These are phyloP conservation scores for Acrobasis suavella DNA, from an alignment of 2,888 invertebrate species.

Conservation along the genomic window DNA sequence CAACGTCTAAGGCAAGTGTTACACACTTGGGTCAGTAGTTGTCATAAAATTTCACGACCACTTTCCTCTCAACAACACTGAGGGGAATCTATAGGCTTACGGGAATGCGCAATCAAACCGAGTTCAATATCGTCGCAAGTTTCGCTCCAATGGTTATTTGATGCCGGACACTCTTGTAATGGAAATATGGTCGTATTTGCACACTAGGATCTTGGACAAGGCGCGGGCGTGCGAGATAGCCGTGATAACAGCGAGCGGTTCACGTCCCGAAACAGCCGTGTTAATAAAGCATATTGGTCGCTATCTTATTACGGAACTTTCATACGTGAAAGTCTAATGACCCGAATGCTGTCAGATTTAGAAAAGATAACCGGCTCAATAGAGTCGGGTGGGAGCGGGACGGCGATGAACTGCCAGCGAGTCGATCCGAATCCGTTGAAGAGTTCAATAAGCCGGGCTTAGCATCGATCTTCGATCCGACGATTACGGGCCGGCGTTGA, in stretches of 20 bases:
- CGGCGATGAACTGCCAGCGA: constrained; percentile 59
- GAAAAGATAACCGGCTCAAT: constrained; percentile 60
- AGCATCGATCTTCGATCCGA: constrained; percentile 78
- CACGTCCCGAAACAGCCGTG: constrained; percentile 41
- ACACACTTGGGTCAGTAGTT: constrained; percentile 63
- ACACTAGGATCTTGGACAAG: constrained; percentile 39
- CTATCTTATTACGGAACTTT: constrained; percentile 44
- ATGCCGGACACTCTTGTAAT: constrained; percentile 43
- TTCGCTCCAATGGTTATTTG: constrained; percentile 39
- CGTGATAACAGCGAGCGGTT: constrained; percentile 37
- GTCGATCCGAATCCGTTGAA: constrained; percentile 65
- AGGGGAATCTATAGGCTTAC: constrained; percentile 46
- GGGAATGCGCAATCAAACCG: constrained; percentile 40
- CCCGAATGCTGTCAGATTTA: constrained; percentile 67
- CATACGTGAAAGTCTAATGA: constrained; percentile 53
- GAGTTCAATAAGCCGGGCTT: constrained; percentile 78
- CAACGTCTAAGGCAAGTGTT: constrained; percentile 61
- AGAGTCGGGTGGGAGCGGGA: constrained; percentile 51
- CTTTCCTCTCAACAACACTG: constrained; percentile 46
- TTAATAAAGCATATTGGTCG: constrained; percentile 38
- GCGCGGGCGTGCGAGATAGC: constrained; percentile 37
- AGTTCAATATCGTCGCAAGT: constrained; percentile 36
- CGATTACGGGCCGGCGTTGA: constrained; percentile 77
- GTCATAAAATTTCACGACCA: constrained; percentile 69
- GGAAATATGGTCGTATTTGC: constrained; percentile 46